These are phyloP conservation scores for rabbit (Oryctolagus cuniculus) DNA, from an alignment of 2,113 vertebrate species.

Conservation along the genomic window DNA sequence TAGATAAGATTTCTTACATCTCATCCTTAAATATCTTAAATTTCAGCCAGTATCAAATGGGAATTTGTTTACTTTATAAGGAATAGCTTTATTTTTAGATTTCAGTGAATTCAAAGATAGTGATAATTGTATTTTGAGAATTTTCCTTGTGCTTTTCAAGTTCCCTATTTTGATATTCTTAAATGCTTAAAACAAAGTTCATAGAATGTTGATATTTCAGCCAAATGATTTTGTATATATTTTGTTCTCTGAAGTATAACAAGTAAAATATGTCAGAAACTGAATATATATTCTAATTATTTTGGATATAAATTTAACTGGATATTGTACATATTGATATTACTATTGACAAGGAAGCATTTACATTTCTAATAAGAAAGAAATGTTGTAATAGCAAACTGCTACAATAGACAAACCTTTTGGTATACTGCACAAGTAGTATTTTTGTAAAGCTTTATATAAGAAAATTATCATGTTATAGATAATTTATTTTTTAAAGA, in stretches of 20 bases:
- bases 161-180: not conserved
- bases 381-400: not conserved
- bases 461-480: not conserved
- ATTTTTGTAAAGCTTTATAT: not conserved
- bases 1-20: slow-evolving; percentile 24
- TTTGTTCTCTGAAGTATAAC: slow-evolving; percentile 45
- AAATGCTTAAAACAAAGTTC: not conserved
- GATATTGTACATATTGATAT: not conserved
- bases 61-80: not conserved
- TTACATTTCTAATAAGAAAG: slow-evolving; percentile 17
- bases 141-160: slow-evolving; percentile 42
- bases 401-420: not conserved
- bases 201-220: not conserved
- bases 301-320: not conserved
- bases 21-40: not conserved
- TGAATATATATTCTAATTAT: slow-evolving; percentile 32
- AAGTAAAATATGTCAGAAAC: slow-evolving; percentile 1
- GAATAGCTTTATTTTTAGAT: slow-evolving; percentile 52
- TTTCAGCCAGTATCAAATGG: slow-evolving; percentile 18
- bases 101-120: slow-evolving; percentile 2
- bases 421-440: not conserved
- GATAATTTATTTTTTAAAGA: no score
- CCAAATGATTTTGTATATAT: not conserved
- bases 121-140: slow-evolving; percentile 38
- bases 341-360: not conserved